Evolutionary conservation across 1,140 invertebrate species (phyloP).

Genomic region (Eurytemora carolleeae): DNA sequence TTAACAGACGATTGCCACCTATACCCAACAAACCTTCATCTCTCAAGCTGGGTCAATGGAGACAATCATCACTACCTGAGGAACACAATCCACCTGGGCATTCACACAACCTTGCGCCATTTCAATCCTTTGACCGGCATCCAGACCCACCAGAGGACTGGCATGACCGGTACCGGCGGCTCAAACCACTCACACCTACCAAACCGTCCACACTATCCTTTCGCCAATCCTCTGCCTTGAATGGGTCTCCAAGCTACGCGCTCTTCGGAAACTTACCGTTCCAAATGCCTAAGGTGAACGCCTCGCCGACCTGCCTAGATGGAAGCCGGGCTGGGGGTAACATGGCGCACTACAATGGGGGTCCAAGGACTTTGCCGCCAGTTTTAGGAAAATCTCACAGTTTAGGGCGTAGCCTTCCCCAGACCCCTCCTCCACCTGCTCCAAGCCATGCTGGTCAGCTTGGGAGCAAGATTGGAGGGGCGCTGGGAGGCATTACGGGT

Average conservation of each 20-base stretch:
- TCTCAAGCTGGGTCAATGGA: background rate
- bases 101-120: too few relatives aligned
- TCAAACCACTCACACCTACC: background rate
- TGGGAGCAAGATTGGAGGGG: background rate
- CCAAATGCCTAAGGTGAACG: background rate
- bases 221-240: background rate
- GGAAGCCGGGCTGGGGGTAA: background rate
- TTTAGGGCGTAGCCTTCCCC: background rate
- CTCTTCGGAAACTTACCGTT: background rate
- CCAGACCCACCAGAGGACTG: background rate
- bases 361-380: too few relatives aligned
- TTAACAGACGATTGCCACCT: background rate
- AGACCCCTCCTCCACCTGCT: background rate
- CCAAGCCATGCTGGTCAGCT: background rate
- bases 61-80: background rate
- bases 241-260: background rate
- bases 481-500: background rate
- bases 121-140: background rate
- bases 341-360: background rate
- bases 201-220: background rate
- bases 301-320: background rate
- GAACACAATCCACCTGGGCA: background rate
- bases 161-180: background rate
- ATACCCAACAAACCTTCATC: background rate
- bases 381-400: background rate